Evolutionary conservation across 1,140 invertebrate genomes (phyloP), one percentile per base, ranked within the genome.

Genomic region (Pseudomyrmex concolor): DNA sequence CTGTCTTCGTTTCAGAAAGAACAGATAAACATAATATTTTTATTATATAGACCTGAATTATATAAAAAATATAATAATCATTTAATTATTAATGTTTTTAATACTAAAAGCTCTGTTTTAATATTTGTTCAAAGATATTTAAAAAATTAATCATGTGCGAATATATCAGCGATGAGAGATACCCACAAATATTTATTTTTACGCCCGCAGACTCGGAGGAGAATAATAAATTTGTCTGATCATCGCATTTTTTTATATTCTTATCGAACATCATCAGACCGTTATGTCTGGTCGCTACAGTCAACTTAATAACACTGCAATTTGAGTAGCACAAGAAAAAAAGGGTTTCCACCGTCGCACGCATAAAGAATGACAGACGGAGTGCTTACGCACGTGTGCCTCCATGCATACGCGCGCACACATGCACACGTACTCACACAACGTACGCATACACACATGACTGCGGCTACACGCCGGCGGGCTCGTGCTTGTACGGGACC

Each of bases 401-500:
- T 34, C 34, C 34, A 34, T 34, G 34, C 0, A 34, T 34, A 34
- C 48, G 66, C 73, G n/a, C 48, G 70, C 74, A 66, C 84, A 63
- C 45, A 55, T 55, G 57, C 55, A 15, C 19, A 55, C 84, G 78
- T 57, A 22, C 57, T 5, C 51, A 68, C 89, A 86, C 90, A 78
- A 68, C 25, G 78, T 86, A 83, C 84, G 57, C 84, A 83, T 74
- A 87, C 84, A 87, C 85, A 87, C 64, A 87, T 85, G 78, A 81
- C 87, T 87, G 85, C 88, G 80, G 81, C 78, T 84, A 85, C 85
- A 84, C 85, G 88, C 89, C 90, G 86, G 86, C 90, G 88, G 88
- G 90, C 90, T 90, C 89, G 89, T 92, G 91, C 93, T 92, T 92
- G 93, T 93, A 94, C 93, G 93, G 93, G 93, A 94, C 93, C 93